Evolutionary conservation across 1,140 invertebrate genomes (phyloP).

Genomic region (Drosophila fuyamai): DNA sequence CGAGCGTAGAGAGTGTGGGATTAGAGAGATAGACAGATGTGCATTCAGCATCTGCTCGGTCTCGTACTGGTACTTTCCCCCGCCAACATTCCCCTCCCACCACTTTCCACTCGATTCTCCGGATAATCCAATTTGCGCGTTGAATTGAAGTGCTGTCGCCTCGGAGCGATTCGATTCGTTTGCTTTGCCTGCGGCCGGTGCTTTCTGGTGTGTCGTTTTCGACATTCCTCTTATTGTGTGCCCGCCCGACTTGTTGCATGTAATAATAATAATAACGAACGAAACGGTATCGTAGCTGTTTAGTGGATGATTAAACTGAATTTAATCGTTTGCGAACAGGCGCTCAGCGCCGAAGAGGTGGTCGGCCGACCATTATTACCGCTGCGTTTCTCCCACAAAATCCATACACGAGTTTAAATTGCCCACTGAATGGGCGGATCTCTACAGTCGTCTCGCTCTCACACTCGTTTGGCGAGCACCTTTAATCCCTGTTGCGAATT

Average conservation of each 20-base stretch:
- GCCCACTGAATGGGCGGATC: slow-evolving; percentile 44
- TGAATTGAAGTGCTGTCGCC: slow-evolving; percentile 27
- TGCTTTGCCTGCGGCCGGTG: slow-evolving; percentile 13
- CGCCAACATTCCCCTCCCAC: background rate
- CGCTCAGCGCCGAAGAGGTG: slow-evolving; percentile 56
- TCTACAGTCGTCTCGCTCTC: slow-evolving; percentile 57
- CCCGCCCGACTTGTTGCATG: slow-evolving; percentile 67
- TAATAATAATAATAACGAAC: slow-evolving; percentile 84
- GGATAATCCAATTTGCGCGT: slow-evolving; percentile 77
- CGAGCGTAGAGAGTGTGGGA: slow-evolving; percentile 47
- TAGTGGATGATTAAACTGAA: slow-evolving; percentile 85
- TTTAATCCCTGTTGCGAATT: slow-evolving; percentile 50
- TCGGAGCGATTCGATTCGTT: slow-evolving; percentile 19
- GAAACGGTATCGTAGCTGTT: slow-evolving; percentile 82
- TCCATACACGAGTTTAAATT: slow-evolving; percentile 75
- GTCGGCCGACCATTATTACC: slow-evolving; percentile 42
- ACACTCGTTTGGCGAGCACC: slow-evolving; percentile 12
- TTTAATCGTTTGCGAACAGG: slow-evolving; percentile 85
- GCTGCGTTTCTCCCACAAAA: slow-evolving; percentile 66
- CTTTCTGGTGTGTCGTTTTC: slow-evolving; percentile 32
- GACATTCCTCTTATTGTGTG: slow-evolving; percentile 47
- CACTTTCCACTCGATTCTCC: slow-evolving; percentile 7
- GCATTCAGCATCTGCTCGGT: slow-evolving; percentile 18
- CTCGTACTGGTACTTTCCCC: background rate
- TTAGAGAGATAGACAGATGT: slow-evolving; percentile 45